Base-by-base conservation (phyloP, 2,888 invertebrate species). In the Hypercompe scribonia region DNA sequence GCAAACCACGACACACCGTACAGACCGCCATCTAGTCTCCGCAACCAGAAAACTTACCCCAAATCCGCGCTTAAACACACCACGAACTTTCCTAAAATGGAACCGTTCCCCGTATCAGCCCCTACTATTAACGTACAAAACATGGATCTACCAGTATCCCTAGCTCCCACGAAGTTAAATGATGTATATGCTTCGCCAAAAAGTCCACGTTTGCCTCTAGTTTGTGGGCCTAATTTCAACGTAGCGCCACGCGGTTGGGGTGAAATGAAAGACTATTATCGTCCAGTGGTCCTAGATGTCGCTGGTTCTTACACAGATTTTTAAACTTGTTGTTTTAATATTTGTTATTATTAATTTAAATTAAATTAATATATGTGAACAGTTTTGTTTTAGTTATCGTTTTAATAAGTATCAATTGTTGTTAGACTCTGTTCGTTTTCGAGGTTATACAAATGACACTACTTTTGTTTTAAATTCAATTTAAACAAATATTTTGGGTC, bases 211-310 rank as follows among this genome's bases (percentile, higher is more conserved):
- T 72, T 94, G 68, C 93, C 94, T 2, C 83, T 95, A 54, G 93
- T 94, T 71, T 92, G 88, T 80, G 94, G 96, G 61, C 96, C 96
- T 36, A 98, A 98, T 87, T 98, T 98, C 92, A 98, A 98, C 85
- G 98, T 97, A 0, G 98, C 98, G 50, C 97, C 98, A 8, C 96
- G 98, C 50, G 98, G 98, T 1, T 98, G 98, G 98, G 97, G 97
- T 24, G 96, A 97, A 83, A 96, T 96, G 84, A 96, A 96, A 82
- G 96, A 97, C 68, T 97, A 96, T 80, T 98, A 98, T 93, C 96
- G 97, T 75, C 98, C 98, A 0, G 96, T 98, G 64, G 96, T 97
- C 78, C 97, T 98, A 93, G 96, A 97, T 89, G 96, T 96, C 89
- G 93, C 94, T 85, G 93, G 94, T 13, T 73, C 69, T 0, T 96